Percentiles rank a stretch among this genome's conserved stretches.
phyloP scores from a whole-genome alignment of 2,888 invertebrate genomes.

The Campoplex nolae region DNA sequence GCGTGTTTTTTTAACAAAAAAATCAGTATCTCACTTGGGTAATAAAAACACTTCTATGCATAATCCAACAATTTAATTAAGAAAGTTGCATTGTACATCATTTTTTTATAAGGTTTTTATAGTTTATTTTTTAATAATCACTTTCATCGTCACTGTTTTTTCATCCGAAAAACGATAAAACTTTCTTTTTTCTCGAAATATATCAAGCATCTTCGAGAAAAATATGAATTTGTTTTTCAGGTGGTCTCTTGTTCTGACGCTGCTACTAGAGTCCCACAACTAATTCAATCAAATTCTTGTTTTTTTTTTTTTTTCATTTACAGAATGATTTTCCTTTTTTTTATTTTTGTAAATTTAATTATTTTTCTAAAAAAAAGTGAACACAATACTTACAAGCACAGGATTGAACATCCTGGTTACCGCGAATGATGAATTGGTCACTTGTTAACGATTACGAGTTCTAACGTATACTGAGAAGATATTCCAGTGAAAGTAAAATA shows the following conservation, averaged over 20 bases:
- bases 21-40: not conserved
- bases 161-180: too few relatives aligned
- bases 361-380: not conserved
- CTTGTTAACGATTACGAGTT: conserved; percentile 61
- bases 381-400: conserved; percentile 56
- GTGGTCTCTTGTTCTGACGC: too few relatives aligned
- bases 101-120: not conserved
- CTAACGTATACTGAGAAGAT: conserved; percentile 72
- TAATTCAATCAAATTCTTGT: too few relatives aligned
- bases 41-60: not conserved
- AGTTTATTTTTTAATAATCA: not conserved
- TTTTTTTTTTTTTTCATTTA: too few relatives aligned
- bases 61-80: too few relatives aligned
- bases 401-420: conserved; percentile 54
- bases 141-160: not conserved
- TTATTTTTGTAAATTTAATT: too few relatives aligned
- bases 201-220: too few relatives aligned
- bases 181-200: too few relatives aligned
- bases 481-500: conserved; percentile 77
- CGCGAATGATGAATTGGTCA: not conserved
- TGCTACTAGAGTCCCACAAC: too few relatives aligned
- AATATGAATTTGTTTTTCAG: too few relatives aligned
- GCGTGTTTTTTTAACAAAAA: not conserved
- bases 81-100: too few relatives aligned
- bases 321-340: too few relatives aligned